Conservation (phyloP, 2,113 vertebrate genomes). For the Colossoma macropomum region DNA sequence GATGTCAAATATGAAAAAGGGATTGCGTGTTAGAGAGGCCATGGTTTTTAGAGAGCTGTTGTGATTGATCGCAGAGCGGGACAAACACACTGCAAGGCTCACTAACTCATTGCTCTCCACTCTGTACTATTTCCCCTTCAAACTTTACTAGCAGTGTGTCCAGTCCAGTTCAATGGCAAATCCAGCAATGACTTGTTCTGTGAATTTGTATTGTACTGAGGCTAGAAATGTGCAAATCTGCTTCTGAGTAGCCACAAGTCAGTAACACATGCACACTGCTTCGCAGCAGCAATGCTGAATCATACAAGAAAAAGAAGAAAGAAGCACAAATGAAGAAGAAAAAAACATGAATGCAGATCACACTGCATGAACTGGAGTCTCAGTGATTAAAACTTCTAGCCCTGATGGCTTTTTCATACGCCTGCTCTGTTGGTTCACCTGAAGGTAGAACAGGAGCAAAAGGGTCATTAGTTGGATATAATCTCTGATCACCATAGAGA, state of each 20-base stretch:
- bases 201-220: background rate
- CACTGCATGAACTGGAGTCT: background rate
- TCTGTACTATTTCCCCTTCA: background rate
- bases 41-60: too few relatives aligned
- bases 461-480: background rate
- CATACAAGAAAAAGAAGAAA: background rate
- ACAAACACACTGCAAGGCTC: slow-evolving; percentile 2
- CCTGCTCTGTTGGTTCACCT: background rate
- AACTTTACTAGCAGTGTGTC: background rate
- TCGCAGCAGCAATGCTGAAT: too few relatives aligned
- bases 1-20: slow-evolving; percentile 15
- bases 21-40: background rate
- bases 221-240: background rate
- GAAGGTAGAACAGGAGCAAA: background rate
- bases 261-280: too few relatives aligned
- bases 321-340: background rate
- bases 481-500: background rate
- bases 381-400: background rate
- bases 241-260: background rate
- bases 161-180: background rate
- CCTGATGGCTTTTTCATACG: background rate
- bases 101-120: background rate
- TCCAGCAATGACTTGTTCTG: background rate
- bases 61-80: background rate
- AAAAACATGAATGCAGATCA: background rate